Percentiles rank a stretch among this genome's conserved stretches.
Evolutionary conservation across 2,797 vertebrate genomes (phyloP).

Genomic region (Chaunax sp.): DNA sequence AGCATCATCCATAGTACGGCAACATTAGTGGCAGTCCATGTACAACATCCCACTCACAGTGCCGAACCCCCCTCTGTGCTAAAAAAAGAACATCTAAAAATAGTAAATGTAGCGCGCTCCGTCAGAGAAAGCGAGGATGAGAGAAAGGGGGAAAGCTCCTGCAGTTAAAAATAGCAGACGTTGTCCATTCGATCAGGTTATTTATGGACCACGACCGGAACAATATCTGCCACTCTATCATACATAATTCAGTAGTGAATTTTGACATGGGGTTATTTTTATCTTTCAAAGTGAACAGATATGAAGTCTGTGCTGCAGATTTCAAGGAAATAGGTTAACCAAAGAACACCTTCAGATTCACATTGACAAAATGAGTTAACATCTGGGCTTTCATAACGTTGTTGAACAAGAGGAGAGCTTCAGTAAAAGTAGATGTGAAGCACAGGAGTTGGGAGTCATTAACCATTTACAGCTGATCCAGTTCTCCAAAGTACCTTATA

Average conservation of each 20-base stretch:
- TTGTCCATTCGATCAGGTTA: slow-evolving; percentile 59
- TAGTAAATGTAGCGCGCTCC: slow-evolving; percentile 64
- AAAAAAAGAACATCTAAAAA: slow-evolving; percentile 77
- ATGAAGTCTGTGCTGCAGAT: background rate
- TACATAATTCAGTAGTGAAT: slow-evolving; percentile 47
- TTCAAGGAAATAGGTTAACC: background rate
- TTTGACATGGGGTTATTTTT: slow-evolving; percentile 10
- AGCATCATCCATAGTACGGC: slow-evolving; percentile 42
- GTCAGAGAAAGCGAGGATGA: slow-evolving; percentile 57
- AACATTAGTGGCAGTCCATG: slow-evolving; percentile 52
- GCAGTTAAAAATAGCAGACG: slow-evolving; percentile 71
- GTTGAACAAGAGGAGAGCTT: background rate
- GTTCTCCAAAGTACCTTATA: background rate
- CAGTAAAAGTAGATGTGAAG: background rate
- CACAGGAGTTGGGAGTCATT: background rate
- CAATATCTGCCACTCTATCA: slow-evolving; percentile 51
- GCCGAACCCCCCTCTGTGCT: slow-evolving; percentile 54
- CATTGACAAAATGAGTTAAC: background rate
- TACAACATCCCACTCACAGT: slow-evolving; percentile 26
- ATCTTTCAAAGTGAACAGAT: slow-evolving; percentile 3
- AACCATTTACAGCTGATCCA: background rate
- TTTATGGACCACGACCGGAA: slow-evolving; percentile 66
- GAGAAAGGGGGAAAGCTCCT: slow-evolving; percentile 68
- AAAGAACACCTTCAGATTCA: background rate
- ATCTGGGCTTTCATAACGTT: background rate